Percentiles rank a stretch among this genome's conserved stretches.
Evolutionary conservation across 2,113 vertebrate species (phyloP).

Genomic region (Crotalus tigris): DNA sequence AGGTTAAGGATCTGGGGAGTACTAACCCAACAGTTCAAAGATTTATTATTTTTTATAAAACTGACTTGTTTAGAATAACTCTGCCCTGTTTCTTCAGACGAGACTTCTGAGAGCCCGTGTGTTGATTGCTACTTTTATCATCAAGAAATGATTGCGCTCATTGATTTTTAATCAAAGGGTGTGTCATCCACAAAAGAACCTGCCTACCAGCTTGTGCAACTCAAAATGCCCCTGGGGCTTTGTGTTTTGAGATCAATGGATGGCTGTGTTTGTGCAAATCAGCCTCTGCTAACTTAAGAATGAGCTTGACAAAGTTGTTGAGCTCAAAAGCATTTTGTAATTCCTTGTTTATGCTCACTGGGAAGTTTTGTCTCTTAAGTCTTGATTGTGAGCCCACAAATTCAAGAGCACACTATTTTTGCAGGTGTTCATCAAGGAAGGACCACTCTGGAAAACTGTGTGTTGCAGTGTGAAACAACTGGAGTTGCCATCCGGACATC

Average conservation of each 20-base stretch:
- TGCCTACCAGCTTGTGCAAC: neutral
- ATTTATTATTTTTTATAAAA: neutral
- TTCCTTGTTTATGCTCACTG: neutral
- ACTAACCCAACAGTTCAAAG: neutral
- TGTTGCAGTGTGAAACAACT: slow-evolving; percentile 91
- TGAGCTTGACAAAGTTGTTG: neutral
- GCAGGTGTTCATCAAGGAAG: slow-evolving; percentile 86
- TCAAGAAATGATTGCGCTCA: neutral
- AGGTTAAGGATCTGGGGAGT: neutral
- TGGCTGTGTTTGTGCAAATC: neutral
- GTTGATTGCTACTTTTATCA: neutral
- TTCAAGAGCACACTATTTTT: neutral
- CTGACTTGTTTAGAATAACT: neutral
- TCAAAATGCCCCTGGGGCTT: neutral
- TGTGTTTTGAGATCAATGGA: neutral
- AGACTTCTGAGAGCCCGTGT: neutral
- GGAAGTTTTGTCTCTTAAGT: neutral
- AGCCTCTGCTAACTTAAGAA: neutral
- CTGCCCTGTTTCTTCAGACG: neutral
- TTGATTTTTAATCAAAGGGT: neutral
- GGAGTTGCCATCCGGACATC: slow-evolving; percentile 86
- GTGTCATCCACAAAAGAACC: neutral
- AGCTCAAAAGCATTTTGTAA: neutral
- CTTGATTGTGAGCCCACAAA: neutral
- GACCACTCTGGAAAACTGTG: slow-evolving; percentile 88